Evolutionary conservation across 92 coral and sea anemone genomes (phyloP).

Genomic region (Umimayanthus chanpuru): DNA sequence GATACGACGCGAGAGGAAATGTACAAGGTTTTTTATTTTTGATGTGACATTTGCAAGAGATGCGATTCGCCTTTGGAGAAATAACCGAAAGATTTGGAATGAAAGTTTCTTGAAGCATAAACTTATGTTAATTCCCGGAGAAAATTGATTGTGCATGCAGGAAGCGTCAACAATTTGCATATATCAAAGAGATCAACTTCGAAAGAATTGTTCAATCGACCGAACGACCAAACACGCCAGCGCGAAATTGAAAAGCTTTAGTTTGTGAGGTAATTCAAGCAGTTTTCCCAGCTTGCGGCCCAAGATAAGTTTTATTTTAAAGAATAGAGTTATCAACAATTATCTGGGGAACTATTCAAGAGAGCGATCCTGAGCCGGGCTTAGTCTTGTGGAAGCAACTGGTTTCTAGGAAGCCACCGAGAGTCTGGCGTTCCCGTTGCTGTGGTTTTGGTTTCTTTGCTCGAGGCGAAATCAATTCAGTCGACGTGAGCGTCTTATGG

Average conservation of each 20-base stretch:
- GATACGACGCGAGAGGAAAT: not conserved
- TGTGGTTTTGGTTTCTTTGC: slow-evolving; percentile 25
- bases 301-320: slow-evolving; percentile 3
- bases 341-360: not conserved
- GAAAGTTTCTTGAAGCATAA: not conserved
- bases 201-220: slow-evolving; percentile 28
- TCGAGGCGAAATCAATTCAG: not conserved
- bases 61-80: not conserved
- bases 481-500: not conserved
- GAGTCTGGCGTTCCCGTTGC: slow-evolving; percentile 39
- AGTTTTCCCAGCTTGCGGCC: slow-evolving; percentile 35
- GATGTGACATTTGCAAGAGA: not conserved
- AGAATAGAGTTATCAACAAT: slow-evolving; percentile 36
- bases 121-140: slow-evolving; percentile 29
- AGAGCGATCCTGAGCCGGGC: not conserved
- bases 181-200: slow-evolving; percentile 11
- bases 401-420: slow-evolving; percentile 34
- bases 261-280: not conserved
- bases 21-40: not conserved
- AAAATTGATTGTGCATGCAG: slow-evolving; percentile 24
- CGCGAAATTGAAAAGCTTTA: slow-evolving; percentile 12
- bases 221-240: slow-evolving; percentile 25
- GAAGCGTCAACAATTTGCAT: slow-evolving; percentile 29
- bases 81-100: not conserved
- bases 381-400: not conserved